Conservation (phyloP, 2,888 invertebrate species). For the Pharmacophagus antenor region DNA sequence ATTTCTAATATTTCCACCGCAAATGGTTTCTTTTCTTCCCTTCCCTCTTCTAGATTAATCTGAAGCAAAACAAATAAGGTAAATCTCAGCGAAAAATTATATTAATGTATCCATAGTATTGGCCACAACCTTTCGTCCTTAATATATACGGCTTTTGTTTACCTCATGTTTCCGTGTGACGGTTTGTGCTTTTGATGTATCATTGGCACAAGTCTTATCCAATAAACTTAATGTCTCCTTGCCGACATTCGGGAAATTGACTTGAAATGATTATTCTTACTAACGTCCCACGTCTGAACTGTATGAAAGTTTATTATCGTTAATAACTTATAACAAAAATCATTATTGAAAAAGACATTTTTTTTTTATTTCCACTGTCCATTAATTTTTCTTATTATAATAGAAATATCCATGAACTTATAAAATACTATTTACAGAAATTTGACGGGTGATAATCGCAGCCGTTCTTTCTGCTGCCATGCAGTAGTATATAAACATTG, state of each 20-base stretch:
- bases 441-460: no score
- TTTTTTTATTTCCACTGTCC: neutral
- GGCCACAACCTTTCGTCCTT: conserved; percentile 53
- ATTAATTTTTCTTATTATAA: neutral
- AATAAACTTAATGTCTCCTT: conserved; percentile 68
- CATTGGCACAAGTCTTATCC: conserved; percentile 60
- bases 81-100: neutral
- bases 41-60: neutral
- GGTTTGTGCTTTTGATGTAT: conserved; percentile 61
- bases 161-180: conserved; percentile 33
- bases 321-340: neutral
- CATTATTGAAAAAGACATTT: neutral
- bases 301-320: neutral
- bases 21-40: neutral
- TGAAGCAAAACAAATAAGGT: neutral
- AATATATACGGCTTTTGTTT: conserved; percentile 62
- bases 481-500: no score
- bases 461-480: no score
- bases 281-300: neutral
- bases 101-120: conserved; percentile 41
- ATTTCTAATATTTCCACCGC: neutral
- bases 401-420: neutral
- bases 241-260: conserved; percentile 3
- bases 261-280: no score
- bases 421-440: no score